These are phyloP conservation scores for Xiphydria camelus DNA, from an alignment of 2,888 invertebrate species.

Conservation along the genomic window DNA sequence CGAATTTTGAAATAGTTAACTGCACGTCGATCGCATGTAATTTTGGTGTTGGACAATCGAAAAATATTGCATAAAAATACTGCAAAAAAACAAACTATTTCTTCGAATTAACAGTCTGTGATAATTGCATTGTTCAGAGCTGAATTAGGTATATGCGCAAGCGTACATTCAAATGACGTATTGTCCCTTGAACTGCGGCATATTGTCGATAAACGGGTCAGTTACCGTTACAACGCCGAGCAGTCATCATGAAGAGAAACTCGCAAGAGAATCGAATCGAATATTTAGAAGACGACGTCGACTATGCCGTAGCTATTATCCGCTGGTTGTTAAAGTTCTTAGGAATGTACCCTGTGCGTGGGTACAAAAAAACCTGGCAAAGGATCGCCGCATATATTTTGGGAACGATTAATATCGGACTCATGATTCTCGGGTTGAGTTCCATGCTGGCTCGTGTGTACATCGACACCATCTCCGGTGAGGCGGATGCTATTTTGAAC, in stretches of 20 bases:
- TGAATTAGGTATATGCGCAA: too few species aligned
- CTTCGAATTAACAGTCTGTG: too few species aligned
- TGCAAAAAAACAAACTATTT: too few species aligned
- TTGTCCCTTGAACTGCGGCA: too few species aligned
- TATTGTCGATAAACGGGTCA: too few species aligned
- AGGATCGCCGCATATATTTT: constrained; percentile 10
- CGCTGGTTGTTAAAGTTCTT: constrained; percentile 17
- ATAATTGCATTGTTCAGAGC: too few species aligned
- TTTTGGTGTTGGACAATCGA: too few species aligned
- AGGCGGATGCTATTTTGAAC: not conserved
- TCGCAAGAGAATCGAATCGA: not conserved
- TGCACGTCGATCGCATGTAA: too few species aligned
- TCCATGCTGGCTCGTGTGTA: constrained; percentile 15
- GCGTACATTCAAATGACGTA: too few species aligned
- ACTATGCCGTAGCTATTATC: constrained; percentile 15
- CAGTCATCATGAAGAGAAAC: not conserved
- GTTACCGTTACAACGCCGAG: too few species aligned
- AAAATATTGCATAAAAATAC: too few species aligned
- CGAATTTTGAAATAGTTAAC: too few species aligned
- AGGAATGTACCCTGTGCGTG: constrained; percentile 20
- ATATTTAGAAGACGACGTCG: constrained; percentile 7
- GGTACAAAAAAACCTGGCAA: not conserved
- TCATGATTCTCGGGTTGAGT: constrained; percentile 13
- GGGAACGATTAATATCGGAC: constrained; percentile 7
- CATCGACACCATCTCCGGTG: constrained; percentile 14